phyloP scores from a whole-genome alignment of 2,113 vertebrate species.

The Grantiella picta region DNA sequence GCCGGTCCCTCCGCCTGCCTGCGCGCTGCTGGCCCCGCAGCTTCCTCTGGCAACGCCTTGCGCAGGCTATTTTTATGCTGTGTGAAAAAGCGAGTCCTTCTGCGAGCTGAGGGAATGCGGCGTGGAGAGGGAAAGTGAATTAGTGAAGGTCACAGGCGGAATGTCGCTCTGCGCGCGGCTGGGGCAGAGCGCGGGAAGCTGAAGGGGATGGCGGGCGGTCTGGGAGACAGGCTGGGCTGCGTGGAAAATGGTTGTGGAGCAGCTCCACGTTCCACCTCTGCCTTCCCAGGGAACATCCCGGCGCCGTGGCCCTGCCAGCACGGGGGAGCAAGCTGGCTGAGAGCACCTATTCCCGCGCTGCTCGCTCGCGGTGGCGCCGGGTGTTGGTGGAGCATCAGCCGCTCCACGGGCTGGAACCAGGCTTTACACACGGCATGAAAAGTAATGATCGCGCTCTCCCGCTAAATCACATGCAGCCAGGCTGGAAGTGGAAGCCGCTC shows the following conservation, averaged over 20 bases:
- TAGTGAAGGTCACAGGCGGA: slow-evolving; percentile 47
- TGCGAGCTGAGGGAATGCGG: slow-evolving; percentile 7
- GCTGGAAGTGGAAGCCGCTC: neutral
- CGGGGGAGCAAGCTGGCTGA: neutral
- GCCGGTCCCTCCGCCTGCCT: neutral
- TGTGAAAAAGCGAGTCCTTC: slow-evolving; percentile 25
- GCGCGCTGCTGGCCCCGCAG: neutral
- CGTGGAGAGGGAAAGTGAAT: slow-evolving; percentile 32
- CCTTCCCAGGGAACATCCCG: neutral
- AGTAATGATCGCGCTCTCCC: neutral
- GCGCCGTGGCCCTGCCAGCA: neutral
- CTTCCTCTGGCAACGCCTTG: slow-evolving; percentile 42
- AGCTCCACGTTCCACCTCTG: neutral
- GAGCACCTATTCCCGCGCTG: neutral
- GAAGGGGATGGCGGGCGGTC: neutral
- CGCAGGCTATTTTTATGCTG: slow-evolving; percentile 35
- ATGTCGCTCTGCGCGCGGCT: neutral
- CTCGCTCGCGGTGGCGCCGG: neutral
- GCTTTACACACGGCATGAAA: neutral
- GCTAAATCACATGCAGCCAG: neutral
- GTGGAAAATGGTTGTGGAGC: neutral
- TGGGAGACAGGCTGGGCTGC: neutral
- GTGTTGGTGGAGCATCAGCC: neutral
- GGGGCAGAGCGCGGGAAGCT: neutral
- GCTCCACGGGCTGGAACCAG: neutral